Evolutionary conservation across 2,888 invertebrate species (phyloP), one percentile per base, ranked within the genome.

Genomic region (Diogma glabrata): DNA sequence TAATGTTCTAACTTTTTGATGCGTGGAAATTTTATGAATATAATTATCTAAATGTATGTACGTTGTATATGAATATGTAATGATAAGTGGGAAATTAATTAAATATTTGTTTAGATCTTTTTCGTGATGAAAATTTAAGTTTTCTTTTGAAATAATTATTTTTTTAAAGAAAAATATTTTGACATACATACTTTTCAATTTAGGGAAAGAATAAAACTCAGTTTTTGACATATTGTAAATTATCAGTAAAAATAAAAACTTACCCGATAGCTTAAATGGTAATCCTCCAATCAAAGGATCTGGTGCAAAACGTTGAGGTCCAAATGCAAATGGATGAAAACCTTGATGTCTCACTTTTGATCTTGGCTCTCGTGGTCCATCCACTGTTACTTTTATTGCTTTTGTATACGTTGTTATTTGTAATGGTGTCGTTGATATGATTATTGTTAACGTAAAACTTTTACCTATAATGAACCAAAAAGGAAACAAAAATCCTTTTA

Each of bases 381-480:
- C 99, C 55, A 99, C 97, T 2, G 99, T 99, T 62, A 99, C 96
- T 75, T 99, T 99, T 72, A 99, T 99, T 54, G 96, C 96, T 71
- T 96, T 96, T 65, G 81, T 85, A 70, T 95, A 95, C n/a, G 95
- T 91, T 53, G 92, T 90, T 57, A 97, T 84, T 76, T 96, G 96
- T 28, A 93, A 89, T 8, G 97, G 97, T 48, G 84, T 81, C 53
- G 93, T 90, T 58, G 89, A 88, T 64, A 99, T 82, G 65, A 91
- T 89, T 73, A 99, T 97, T 60, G 94, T 94, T 66, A 99, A 72
- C 38, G 90, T 89, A 73, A 99, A 97, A 63, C 94, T 95, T 73
- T 97, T 97, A 52, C 97, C 97, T 97, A 78, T 24, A 73, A 74
- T 60, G 57, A 56, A 50, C 54, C 23, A 46, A 53, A 55, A 53